phyloP scores from a whole-genome alignment of 2,113 vertebrate genomes.

The Phrynocephalus versicolor region DNA sequence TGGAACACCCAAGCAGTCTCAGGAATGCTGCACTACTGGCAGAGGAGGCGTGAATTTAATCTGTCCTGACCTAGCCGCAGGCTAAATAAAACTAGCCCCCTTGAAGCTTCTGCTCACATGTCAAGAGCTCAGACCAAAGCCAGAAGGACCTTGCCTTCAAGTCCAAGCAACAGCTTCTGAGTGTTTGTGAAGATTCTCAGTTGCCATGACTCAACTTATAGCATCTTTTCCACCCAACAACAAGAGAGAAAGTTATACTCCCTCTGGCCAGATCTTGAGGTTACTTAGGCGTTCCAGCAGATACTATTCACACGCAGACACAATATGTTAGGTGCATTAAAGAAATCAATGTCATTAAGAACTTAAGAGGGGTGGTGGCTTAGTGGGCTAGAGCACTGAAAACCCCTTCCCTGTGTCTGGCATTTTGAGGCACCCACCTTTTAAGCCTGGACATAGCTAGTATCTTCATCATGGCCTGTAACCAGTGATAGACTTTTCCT shows the following conservation, averaged over 20 bases:
- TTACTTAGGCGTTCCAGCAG: background rate
- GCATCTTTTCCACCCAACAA: background rate
- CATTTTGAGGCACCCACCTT: no score
- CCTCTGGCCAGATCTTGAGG: background rate
- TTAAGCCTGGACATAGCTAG: no score
- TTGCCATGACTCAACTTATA: no score
- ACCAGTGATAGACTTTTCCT: no score
- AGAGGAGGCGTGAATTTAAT: background rate
- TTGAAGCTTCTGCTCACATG: background rate
- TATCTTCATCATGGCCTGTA: no score
- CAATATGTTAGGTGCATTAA: no score
- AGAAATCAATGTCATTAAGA: no score
- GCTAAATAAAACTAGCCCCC: background rate
- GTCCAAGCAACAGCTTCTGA: background rate
- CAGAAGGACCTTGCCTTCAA: background rate
- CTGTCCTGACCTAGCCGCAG: background rate
- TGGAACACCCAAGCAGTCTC: background rate
- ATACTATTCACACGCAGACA: background rate
- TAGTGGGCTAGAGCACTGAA: no score
- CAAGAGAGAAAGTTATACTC: background rate
- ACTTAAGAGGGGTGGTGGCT: no score
- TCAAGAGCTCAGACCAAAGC: background rate
- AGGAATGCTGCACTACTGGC: background rate
- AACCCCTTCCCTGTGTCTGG: no score
- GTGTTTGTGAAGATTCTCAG: no score